Percentiles rank a stretch among this genome's conserved stretches.
These are phyloP conservation scores for Sebastes kiyomatsui DNA, from an alignment of 2,797 vertebrate species.

Conservation along the genomic window DNA sequence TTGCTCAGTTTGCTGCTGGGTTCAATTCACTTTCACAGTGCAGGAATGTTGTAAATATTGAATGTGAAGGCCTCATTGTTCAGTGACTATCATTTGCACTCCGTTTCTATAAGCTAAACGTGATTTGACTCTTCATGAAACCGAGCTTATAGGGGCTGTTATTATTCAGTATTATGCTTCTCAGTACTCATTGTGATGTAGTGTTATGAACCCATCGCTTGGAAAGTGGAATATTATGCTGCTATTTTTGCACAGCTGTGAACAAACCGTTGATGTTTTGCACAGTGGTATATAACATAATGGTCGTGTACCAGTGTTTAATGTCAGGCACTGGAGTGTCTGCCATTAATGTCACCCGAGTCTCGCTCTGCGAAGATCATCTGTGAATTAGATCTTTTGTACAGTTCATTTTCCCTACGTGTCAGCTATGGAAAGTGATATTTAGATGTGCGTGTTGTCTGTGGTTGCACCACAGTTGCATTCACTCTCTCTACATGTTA, in stretches of 20 bases:
- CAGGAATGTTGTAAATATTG: slow-evolving; percentile 43
- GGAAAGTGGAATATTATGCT: slow-evolving; percentile 67
- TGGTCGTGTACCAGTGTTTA: slow-evolving; percentile 48
- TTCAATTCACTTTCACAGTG: slow-evolving; percentile 18
- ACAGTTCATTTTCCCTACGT: slow-evolving; percentile 53
- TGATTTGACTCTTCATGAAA: slow-evolving; percentile 35
- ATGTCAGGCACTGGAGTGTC: slow-evolving; percentile 47
- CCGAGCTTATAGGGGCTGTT: slow-evolving; percentile 23
- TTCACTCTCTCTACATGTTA: slow-evolving; percentile 61
- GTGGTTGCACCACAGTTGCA: slow-evolving; percentile 47
- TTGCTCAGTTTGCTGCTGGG: slow-evolving; percentile 24
- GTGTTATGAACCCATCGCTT: slow-evolving; percentile 67
- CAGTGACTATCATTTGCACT: slow-evolving; percentile 50
- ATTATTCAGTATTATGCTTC: slow-evolving; percentile 40
- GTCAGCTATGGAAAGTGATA: slow-evolving; percentile 54
- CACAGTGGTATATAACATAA: slow-evolving; percentile 65
- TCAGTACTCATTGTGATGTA: slow-evolving; percentile 45
- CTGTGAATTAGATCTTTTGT: slow-evolving; percentile 61
- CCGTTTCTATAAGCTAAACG: slow-evolving; percentile 59
- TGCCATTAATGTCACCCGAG: slow-evolving; percentile 41
- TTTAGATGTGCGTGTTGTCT: slow-evolving; percentile 53
- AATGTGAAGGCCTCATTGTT: slow-evolving; percentile 21
- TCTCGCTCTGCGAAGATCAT: slow-evolving; percentile 39
- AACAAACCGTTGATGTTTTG: slow-evolving; percentile 74
- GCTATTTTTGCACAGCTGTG: slow-evolving; percentile 78